Percentiles rank a stretch among this genome's conserved stretches.
These are phyloP conservation scores for Drosophila kambysellisi DNA, from an alignment of 2,888 invertebrate species.

Conservation along the genomic window DNA sequence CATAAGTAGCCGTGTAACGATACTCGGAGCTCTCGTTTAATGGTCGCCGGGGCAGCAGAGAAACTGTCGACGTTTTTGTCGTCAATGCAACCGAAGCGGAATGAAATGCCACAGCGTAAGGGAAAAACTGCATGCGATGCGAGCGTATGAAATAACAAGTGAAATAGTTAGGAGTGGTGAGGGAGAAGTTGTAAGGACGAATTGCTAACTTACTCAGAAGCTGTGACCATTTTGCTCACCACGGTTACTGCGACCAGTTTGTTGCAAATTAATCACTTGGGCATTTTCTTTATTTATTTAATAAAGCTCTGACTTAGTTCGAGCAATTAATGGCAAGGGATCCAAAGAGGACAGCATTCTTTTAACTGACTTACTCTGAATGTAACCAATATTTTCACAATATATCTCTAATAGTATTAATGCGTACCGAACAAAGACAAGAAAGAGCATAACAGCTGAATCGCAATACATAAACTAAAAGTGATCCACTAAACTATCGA, in stretches of 20 bases:
- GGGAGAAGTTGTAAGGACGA: not conserved
- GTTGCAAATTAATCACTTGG: slow-evolving; percentile 62
- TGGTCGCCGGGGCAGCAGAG: slow-evolving; percentile 33
- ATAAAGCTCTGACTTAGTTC: slow-evolving; percentile 37
- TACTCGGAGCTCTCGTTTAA: slow-evolving; percentile 46
- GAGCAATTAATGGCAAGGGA: slow-evolving; percentile 21
- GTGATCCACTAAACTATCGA: not conserved
- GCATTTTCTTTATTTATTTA: slow-evolving; percentile 62
- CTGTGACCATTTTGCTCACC: slow-evolving; percentile 40
- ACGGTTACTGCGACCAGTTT: slow-evolving; percentile 32
- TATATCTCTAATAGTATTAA: not conserved
- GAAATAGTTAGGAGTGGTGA: not conserved
- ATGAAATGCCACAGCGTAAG: slow-evolving; percentile 38
- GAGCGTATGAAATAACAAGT: slow-evolving; percentile 6
- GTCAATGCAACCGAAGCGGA: slow-evolving; percentile 55
- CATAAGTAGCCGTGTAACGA: slow-evolving; percentile 55
- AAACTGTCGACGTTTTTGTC: slow-evolving; percentile 43
- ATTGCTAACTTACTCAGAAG: not conserved
- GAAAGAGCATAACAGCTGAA: not conserved
- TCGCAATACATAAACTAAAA: not conserved
- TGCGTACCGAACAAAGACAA: not conserved
- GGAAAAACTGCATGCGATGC: slow-evolving; percentile 41
- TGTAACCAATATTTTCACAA: slow-evolving; percentile 9
- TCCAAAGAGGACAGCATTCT: slow-evolving; percentile 26
- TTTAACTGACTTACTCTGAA: not conserved